Evolutionary conservation across 2,113 vertebrate genomes (phyloP).

Genomic region (Sardina pilchardus): DNA sequence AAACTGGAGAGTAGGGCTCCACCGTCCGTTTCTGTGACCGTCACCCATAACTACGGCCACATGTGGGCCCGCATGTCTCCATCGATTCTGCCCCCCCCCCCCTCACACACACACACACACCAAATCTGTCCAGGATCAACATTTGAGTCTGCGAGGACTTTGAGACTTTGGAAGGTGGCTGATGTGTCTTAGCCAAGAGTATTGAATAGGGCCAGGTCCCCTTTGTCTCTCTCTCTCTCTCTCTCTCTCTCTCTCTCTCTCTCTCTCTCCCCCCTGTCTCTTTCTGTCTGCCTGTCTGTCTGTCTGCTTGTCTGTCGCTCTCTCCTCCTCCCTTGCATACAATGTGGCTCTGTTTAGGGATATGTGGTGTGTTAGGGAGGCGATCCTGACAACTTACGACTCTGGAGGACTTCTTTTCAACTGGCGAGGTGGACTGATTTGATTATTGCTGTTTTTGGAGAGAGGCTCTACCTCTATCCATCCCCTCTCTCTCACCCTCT

Average conservation of each 20-base stretch:
- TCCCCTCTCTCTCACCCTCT: neutral
- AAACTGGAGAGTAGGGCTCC: neutral
- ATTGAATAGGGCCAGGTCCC: neutral
- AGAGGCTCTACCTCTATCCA: neutral
- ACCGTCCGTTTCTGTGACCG: neutral
- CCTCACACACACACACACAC: neutral
- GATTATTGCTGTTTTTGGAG: neutral
- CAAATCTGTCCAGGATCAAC: neutral
- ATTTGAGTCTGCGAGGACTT: neutral
- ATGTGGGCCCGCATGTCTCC: neutral
- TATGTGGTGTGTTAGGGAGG: neutral
- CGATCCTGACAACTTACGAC: neutral
- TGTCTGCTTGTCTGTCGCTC: neutral
- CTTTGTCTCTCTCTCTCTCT: neutral
- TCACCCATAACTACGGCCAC: slow-evolving; percentile 21
- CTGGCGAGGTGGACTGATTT: neutral
- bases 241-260: neutral
- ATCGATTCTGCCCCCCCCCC: neutral
- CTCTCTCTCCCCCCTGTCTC: neutral
- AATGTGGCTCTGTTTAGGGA: neutral
- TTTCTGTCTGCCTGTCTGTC: neutral
- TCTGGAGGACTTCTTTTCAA: neutral
- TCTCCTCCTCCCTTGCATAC: neutral
- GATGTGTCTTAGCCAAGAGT: neutral
- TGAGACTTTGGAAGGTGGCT: neutral